Percentiles rank a stretch among this genome's conserved stretches.
These are phyloP conservation scores for Rotaria macrura DNA, from an alignment of 2,888 invertebrate species.

Conservation along the genomic window DNA sequence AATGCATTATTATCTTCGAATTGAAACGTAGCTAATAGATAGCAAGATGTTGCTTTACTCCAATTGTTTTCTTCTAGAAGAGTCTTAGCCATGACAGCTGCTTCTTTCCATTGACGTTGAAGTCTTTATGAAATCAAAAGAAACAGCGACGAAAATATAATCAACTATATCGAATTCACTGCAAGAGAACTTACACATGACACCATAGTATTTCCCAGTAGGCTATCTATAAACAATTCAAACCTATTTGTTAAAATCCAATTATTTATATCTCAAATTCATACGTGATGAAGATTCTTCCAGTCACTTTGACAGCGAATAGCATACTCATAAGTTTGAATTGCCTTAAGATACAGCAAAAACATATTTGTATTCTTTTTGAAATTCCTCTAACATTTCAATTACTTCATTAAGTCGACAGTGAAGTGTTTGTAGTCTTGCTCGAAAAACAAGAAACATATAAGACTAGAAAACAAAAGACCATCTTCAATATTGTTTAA, in stretches of 20 bases:
- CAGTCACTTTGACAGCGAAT: constrained; percentile 71
- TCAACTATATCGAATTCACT: no score
- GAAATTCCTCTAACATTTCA: background rate
- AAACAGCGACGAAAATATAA: no score
- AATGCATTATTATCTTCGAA: background rate
- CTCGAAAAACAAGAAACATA: constrained; percentile 81
- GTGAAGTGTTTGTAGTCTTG: constrained; percentile 68
- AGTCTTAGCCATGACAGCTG: constrained; percentile 62
- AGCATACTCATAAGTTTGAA: constrained; percentile 68
- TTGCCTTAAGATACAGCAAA: constrained; percentile 51
- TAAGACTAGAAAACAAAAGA: constrained; percentile 58
- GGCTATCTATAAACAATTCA: constrained; percentile 33
- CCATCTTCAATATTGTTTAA: no score
- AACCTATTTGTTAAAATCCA: background rate
- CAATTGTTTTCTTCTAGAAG: constrained; percentile 71
- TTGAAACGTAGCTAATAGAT: background rate
- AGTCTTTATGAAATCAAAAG: background rate
- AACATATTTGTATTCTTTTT: no score
- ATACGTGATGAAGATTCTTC: constrained; percentile 81
- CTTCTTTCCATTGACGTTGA: constrained; percentile 64
- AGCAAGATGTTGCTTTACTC: constrained; percentile 81
- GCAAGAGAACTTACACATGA: constrained; percentile 57
- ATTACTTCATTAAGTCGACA: constrained; percentile 60
- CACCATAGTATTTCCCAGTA: constrained; percentile 90
- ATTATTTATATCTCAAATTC: constrained; percentile 44